Base-by-base conservation (phyloP, 1,140 invertebrate species). In the Eurosta solidaginis region DNA sequence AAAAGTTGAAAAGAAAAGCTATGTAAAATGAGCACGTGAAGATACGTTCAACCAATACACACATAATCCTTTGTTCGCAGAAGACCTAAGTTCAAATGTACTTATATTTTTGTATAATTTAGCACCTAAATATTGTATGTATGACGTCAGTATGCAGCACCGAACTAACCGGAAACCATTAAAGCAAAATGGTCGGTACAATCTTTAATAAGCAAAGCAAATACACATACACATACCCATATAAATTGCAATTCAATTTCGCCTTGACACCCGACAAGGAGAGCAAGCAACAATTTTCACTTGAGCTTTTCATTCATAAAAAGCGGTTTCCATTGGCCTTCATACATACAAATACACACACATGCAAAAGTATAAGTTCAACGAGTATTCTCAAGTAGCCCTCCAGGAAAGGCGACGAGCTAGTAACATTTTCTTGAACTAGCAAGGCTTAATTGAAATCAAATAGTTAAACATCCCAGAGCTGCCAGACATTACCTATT, bases 261-360 rank as follows among this genome's bases (percentile, higher is more conserved):
- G 12, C 6, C 42, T 42, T 42, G 12, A 7, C 42, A 42, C 42
- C 42, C 6, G 6, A 42, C 6, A 17, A 52, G 9, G 6, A 52
- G 22, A 6, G n/a, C 17, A n/a, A 52, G 47, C 75, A 76, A 76
- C 75, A 76, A 47, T 76, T 76, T 74, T 74, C 73, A 74, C 73
- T 74, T 74, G 9, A 25, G 42, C 73, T 74, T 74, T 74, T 33
- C 17, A 74, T 74, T 74, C 17, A 45, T 12, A 25, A 45, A 33
- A 45, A n/a, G 45, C 42, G 22, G 7, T 29, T 12, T 22, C 12
- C 42, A 22, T 74, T 74, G 40, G 27, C 22, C 40, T 74, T 3
- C 25, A 47, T 47, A n/a, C n/a, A 47, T 47, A 10, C n/a, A n/a
- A 9, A 47, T n/a, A n/a, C 45, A 9, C n/a, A 10, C 9, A 47